These are phyloP conservation scores for Zoroaster sp. DNA, from an alignment of 53 echinoderm and acorn worm genomes.

Conservation along the genomic window DNA sequence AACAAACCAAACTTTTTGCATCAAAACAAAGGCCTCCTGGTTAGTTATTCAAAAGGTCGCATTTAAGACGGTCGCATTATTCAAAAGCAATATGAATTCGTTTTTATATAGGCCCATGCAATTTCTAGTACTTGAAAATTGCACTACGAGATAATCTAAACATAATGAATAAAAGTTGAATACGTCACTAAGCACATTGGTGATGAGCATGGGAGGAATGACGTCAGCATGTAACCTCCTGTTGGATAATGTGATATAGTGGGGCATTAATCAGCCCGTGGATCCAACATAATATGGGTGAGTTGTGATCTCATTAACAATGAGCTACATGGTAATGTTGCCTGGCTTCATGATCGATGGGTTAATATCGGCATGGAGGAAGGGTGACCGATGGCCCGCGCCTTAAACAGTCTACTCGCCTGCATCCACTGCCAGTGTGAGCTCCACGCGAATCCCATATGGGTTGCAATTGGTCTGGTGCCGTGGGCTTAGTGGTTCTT, in stretches of 20 bases:
- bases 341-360: background rate
- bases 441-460: slow-evolving; percentile 2
- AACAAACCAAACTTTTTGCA: too few relatives aligned
- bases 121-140: too few relatives aligned
- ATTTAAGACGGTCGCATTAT: too few relatives aligned
- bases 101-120: too few relatives aligned
- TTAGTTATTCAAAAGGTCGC: too few relatives aligned
- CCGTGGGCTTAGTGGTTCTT: background rate
- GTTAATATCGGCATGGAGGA: background rate
- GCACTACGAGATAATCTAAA: background rate
- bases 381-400: background rate
- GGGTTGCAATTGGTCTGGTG: background rate
- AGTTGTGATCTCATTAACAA: background rate
- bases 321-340: background rate
- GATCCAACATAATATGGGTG: background rate
- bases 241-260: background rate
- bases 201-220: background rate
- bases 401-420: background rate
- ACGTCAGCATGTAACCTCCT: background rate
- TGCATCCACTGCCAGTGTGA: background rate
- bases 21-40: too few relatives aligned
- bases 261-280: background rate
- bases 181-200: background rate
- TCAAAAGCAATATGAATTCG: too few relatives aligned
- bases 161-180: background rate